Base-by-base conservation (phyloP, 2,797 vertebrate genomes). In the Knipowitschia caucasica region DNA sequence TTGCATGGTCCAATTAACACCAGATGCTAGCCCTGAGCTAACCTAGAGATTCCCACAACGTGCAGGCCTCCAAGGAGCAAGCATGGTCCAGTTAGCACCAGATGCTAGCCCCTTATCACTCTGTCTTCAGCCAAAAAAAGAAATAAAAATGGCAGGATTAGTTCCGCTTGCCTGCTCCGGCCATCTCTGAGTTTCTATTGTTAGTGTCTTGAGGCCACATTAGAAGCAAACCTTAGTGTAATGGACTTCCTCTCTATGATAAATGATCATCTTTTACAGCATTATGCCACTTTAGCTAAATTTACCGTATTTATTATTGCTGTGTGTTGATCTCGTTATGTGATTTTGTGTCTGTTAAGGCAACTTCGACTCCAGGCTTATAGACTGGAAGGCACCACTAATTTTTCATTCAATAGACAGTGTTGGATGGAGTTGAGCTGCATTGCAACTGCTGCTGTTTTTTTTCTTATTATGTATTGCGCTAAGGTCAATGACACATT, bases 61-160 rank as follows among this genome's bases (percentile, higher is more conserved):
- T 67, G 71, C 61, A 84, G 73, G 78, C 80, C 87, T 89, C 86
- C 67, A 74, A 89, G 86, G 88, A 88, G 80, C 49, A 56, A 80
- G 64, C 82, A 88, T 88, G 89, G 87, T 89, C 87, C 87, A 90
- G 86, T 89, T 88, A 86, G 83, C 87, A 89, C 85, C 89, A 90
- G 87, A 89, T 86, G 83, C 85, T 87, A 83, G 87, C 80, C 73
- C 82, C 80, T 82, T 77, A 78, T 73, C 70, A 50, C 67, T 76
- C 63, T 59, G 72, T 83, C 81, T 81, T 79, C 77, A 75, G 79
- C 78, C 82, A 80, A 82, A 56, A n/a, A 82, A 73, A 78, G 46
- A 75, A 61, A 67, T 55, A 82, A 68, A 78, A 46, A 75, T 64
- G 71, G 69, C 73, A 67, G 36, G 59, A 83, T 88, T 83, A 77